Conservation (phyloP, 2,113 vertebrate genomes). For the Rallus limicola region DNA sequence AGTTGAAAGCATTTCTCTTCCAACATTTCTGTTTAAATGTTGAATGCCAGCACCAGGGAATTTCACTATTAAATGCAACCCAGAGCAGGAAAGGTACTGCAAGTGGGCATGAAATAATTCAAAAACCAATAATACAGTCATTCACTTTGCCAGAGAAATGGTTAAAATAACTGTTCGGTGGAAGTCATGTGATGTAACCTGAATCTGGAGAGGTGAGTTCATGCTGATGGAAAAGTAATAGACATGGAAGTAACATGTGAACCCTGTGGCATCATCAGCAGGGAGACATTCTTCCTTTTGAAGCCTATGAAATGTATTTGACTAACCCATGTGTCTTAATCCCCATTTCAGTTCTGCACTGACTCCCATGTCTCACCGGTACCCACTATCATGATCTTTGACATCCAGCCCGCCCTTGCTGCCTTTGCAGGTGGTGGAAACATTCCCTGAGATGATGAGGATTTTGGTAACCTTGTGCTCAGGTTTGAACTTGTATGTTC, state of each 20-base stretch:
- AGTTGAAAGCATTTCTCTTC: neutral
- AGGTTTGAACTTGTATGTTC: neutral
- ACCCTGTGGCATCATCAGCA: neutral
- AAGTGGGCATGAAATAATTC: neutral
- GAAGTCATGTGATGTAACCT: neutral
- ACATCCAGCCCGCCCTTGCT: neutral
- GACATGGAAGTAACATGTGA: neutral
- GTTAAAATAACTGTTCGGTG: neutral
- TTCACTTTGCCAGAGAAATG: neutral
- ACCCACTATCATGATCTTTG: neutral
- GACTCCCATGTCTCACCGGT: neutral
- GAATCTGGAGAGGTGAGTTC: neutral
- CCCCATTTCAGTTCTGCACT: neutral
- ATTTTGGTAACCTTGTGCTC: neutral
- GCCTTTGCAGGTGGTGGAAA: neutral
- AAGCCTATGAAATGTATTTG: neutral
- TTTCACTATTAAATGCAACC: neutral
- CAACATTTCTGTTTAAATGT: neutral
- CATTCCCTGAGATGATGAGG: neutral
- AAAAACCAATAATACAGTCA: neutral
- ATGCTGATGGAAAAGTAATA: neutral
- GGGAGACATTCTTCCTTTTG: neutral
- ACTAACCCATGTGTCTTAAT: neutral
- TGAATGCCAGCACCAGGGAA: neutral
- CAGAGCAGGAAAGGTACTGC: neutral